Conservation (phyloP, 2,888 invertebrate species). For the Cheilosia pagana region DNA sequence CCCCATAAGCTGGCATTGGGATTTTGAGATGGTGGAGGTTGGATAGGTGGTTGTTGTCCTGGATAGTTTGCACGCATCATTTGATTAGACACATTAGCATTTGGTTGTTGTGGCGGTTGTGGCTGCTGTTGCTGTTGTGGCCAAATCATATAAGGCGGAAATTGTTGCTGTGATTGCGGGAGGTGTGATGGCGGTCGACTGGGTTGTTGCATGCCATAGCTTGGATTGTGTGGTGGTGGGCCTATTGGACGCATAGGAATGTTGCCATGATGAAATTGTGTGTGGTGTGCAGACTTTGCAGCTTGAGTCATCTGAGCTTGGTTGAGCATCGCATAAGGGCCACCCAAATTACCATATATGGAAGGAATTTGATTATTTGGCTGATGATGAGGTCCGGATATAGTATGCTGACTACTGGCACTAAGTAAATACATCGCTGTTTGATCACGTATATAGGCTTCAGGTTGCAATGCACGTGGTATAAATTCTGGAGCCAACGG, state of each 20-base stretch:
- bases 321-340: conserved; percentile 80
- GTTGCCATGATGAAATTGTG: conserved; percentile 78
- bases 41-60: conserved; percentile 77
- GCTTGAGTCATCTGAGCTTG: conserved; percentile 75
- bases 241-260: conserved; percentile 79
- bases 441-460: conserved; percentile 84
- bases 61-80: conserved; percentile 77
- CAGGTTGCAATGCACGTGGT: conserved; percentile 85
- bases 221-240: conserved; percentile 78
- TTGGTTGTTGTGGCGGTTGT: conserved; percentile 77
- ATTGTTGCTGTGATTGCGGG: conserved; percentile 78
- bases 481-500: conserved; percentile 92
- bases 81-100: conserved; percentile 75
- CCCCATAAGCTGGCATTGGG: conserved; percentile 83
- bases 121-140: conserved; percentile 79
- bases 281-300: conserved; percentile 75
- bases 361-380: conserved; percentile 71
- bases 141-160: conserved; percentile 82
- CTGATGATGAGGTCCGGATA: conserved; percentile 77
- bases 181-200: conserved; percentile 80
- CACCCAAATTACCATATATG: conserved; percentile 69
- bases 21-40: conserved; percentile 79
- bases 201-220: conserved; percentile 69
- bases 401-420: conserved; percentile 57
- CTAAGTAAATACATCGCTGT: conserved; percentile 80